Conservation (phyloP, 1,140 invertebrate genomes). For the Dendrolimus punctatus region DNA sequence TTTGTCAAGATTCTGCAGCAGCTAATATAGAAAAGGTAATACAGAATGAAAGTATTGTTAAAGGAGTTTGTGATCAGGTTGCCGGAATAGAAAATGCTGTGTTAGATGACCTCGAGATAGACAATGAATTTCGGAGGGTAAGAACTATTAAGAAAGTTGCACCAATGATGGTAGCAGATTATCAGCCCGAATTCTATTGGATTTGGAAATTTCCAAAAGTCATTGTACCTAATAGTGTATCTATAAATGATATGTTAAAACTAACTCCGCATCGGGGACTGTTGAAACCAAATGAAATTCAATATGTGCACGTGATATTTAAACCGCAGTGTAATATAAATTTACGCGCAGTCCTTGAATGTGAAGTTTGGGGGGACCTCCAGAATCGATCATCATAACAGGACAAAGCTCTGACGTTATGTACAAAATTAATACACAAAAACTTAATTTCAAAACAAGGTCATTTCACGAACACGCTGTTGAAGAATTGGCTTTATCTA, state of each 20-base stretch:
- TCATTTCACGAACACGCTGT: constrained; percentile 54
- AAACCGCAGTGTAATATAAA: constrained; percentile 40
- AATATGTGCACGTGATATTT: constrained; percentile 53
- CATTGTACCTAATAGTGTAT: constrained; percentile 17
- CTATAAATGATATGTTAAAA: constrained; percentile 42
- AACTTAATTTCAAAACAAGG: constrained; percentile 58
- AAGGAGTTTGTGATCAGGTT: constrained; percentile 3
- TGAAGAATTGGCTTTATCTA: constrained; percentile 42
- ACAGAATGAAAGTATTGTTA: constrained; percentile 4
- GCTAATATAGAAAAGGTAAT: constrained; percentile 2
- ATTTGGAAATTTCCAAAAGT: constrained; percentile 39
- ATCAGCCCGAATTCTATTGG: constrained; percentile 44
- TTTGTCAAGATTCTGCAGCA: background rate
- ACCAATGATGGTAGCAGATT: constrained; percentile 40
- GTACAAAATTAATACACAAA: constrained; percentile 42
- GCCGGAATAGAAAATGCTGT: background rate
- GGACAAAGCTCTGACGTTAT: constrained; percentile 54
- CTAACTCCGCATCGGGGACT: constrained; percentile 45
- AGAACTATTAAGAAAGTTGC: constrained; percentile 34
- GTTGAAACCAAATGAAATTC: constrained; percentile 48
- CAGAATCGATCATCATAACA: constrained; percentile 42
- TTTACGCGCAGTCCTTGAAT: constrained; percentile 47
- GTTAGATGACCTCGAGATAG: constrained; percentile 1
- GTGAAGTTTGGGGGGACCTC: constrained; percentile 56
- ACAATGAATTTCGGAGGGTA: constrained; percentile 13